Evolutionary conservation across 2,797 vertebrate genomes (phyloP).

Genomic region (Picus viridis): DNA sequence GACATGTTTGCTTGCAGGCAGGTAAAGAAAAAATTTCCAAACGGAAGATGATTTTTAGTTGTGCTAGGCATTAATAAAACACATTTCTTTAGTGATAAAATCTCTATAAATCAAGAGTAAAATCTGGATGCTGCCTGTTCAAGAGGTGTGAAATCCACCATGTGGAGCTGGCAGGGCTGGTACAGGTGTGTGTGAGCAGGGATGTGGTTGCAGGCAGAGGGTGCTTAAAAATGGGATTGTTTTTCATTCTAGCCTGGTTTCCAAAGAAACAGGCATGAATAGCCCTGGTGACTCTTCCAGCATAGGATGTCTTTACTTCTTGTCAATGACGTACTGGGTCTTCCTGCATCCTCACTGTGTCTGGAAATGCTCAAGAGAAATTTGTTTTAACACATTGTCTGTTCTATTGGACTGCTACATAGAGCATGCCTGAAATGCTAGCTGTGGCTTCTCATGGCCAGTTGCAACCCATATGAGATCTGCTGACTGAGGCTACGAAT

Average conservation of each 20-base stretch:
- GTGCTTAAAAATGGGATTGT: fast-evolving
- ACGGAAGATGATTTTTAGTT: neutral
- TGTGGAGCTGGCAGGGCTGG: neutral
- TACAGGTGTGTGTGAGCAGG: neutral
- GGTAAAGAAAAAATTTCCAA: neutral
- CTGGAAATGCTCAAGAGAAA: neutral
- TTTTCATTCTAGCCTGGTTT: neutral
- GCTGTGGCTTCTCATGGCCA: neutral
- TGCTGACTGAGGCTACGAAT: neutral
- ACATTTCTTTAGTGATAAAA: neutral
- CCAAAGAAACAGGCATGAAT: neutral
- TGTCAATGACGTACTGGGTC: neutral
- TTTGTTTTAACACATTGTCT: neutral
- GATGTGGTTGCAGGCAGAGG: neutral
- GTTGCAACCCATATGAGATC: neutral
- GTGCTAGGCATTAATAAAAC: neutral
- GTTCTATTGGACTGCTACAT: neutral
- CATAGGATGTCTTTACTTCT: neutral
- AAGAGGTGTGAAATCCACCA: neutral
- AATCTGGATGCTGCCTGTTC: neutral
- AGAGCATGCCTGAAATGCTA: neutral
- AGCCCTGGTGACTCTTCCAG: neutral
- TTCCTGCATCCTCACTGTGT: neutral
- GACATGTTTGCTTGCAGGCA: neutral
- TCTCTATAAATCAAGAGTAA: neutral